Evolutionary conservation across 1,140 invertebrate genomes (phyloP).

Genomic region (Thrips palmi): DNA sequence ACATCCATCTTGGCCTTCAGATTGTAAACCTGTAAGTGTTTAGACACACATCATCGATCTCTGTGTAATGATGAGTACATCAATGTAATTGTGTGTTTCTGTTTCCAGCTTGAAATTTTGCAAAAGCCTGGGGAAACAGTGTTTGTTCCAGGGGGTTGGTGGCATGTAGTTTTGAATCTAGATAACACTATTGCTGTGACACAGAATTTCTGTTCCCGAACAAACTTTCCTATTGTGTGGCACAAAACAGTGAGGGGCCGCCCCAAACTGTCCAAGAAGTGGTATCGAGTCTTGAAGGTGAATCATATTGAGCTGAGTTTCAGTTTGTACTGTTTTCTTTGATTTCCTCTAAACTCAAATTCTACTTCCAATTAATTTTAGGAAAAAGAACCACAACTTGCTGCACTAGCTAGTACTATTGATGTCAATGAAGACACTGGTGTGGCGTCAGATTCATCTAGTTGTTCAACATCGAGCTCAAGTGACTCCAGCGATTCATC

Average conservation of each 20-base stretch:
- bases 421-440: conserved; percentile 75
- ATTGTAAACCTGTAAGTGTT: conserved; percentile 63
- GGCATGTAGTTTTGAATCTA: conserved; percentile 97
- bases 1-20: conserved; percentile 69
- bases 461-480: conserved; percentile 74
- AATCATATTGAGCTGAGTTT: no score
- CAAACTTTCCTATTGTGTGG: conserved; percentile 95
- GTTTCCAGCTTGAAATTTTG: conserved; percentile 72
- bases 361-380: conserved; percentile 19
- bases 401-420: conserved; percentile 63
- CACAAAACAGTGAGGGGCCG: conserved; percentile 92
- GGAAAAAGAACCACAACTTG: conserved; percentile 63
- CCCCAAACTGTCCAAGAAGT: conserved; percentile 83
- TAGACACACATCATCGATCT: conserved; percentile 1
- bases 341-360: background rate
- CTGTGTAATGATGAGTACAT: background rate
- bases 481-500: conserved; percentile 36
- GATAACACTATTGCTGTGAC: conserved; percentile 93
- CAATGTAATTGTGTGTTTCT: conserved; percentile 8
- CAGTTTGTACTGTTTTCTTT: conserved; percentile 8
- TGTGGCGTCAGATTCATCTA: conserved; percentile 85
- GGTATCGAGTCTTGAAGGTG: conserved; percentile 49
- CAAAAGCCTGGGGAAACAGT: conserved; percentile 95
- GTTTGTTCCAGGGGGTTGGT: conserved; percentile 95
- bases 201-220: conserved; percentile 91